Conservation (phyloP, 2,797 vertebrate genomes). For the Periparus ater region DNA sequence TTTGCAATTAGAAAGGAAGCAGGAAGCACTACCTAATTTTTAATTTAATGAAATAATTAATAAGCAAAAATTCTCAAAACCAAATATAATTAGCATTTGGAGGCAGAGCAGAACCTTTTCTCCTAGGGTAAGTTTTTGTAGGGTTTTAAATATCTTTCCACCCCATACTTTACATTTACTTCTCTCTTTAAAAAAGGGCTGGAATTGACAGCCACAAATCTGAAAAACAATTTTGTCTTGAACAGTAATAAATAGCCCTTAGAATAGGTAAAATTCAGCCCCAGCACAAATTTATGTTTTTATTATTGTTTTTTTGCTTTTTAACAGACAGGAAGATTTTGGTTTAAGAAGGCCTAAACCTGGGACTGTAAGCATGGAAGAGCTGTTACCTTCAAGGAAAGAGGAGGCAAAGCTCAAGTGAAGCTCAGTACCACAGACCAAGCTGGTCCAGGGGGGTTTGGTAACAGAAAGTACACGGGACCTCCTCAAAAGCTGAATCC, state of each 20-base stretch:
- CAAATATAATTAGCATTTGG: neutral
- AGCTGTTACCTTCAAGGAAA: neutral
- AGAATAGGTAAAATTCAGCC: neutral
- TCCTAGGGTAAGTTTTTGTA: neutral
- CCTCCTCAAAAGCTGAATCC: neutral
- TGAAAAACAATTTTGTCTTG: neutral
- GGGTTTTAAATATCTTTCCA: neutral
- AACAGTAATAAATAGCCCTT: neutral
- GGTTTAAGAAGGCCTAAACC: neutral
- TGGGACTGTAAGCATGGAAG: neutral
- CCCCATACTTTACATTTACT: neutral
- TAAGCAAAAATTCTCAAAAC: neutral
- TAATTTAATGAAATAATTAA: neutral
- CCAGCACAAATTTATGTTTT: neutral
- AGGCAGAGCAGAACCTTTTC: neutral
- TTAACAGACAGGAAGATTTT: neutral
- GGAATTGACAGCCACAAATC: neutral
- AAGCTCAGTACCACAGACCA: neutral
- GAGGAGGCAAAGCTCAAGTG: neutral
- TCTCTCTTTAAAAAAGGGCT: neutral
- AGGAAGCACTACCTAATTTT: neutral
- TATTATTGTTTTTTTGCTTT: neutral
- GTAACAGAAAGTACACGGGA: neutral
- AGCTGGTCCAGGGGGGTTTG: neutral
- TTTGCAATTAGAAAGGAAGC: neutral